phyloP scores from a whole-genome alignment of 2,888 invertebrate genomes.

The Drosophila demipolita region DNA sequence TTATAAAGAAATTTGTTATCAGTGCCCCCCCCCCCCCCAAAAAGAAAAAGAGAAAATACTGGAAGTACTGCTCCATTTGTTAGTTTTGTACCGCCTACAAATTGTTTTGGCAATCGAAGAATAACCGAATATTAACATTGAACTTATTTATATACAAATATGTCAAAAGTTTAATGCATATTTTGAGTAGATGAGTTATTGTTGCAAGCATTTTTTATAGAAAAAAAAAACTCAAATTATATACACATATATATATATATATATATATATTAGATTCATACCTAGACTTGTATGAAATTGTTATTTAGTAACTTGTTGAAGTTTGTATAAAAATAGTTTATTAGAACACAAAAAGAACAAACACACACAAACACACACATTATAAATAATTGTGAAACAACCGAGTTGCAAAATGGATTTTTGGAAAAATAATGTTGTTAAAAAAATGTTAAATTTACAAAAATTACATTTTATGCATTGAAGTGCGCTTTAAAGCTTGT shows the following conservation, averaged over 20 bases:
- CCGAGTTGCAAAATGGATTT: constrained; percentile 22
- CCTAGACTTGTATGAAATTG: constrained; percentile 47
- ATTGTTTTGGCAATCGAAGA: constrained; percentile 55
- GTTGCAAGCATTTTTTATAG: constrained; percentile 70
- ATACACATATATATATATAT: constrained; percentile 22
- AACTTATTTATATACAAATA: constrained; percentile 28
- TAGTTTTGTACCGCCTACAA: constrained; percentile 67
- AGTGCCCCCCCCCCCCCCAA: constrained; percentile 34
- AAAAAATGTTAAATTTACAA: constrained; percentile 9
- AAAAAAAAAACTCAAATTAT: constrained; percentile 22
- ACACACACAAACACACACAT: constrained; percentile 29
- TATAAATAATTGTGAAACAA: constrained; percentile 23
- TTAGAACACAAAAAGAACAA: constrained; percentile 35
- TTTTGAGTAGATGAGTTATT: constrained; percentile 70
- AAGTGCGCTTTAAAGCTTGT: constrained; percentile 78
- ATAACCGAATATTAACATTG: constrained; percentile 53
- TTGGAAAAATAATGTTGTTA: constrained; percentile 36
- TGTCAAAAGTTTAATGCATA: constrained; percentile 49
- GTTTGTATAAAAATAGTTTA: constrained; percentile 64
- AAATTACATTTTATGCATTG: constrained; percentile 63
- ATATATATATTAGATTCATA: constrained; percentile 15
- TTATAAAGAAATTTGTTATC: constrained; percentile 62
- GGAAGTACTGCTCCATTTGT: constrained; percentile 52
- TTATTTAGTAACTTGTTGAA: constrained; percentile 77
- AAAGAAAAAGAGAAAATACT: constrained; percentile 6